Evolutionary conservation across 2,888 invertebrate species (phyloP), one percentile per base, ranked within the genome.

Genomic region (Deilephila elpenor): DNA sequence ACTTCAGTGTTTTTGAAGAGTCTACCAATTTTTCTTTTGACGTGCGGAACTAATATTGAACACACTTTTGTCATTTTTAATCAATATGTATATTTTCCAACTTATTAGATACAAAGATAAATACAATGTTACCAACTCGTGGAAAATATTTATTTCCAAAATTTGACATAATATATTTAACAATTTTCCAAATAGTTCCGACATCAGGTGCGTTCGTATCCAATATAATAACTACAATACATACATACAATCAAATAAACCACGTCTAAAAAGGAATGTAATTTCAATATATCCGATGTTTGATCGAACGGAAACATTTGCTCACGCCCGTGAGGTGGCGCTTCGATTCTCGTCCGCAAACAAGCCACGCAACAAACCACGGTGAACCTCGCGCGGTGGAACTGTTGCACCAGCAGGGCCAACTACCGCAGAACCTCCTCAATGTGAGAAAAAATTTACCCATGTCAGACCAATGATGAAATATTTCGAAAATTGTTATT

Each of bases 241-340:
- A 73, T 59, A 73, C 34, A 44, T 62, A 60, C 29, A 53, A 61
- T 61, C 75, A 77, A 72, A 74, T 71, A 82, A 81, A 79, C 80
- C 73, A 71, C 72, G 51, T 70, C 77, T 75, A 82, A 74, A 75
- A 79, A 79, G 77, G 79, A 78, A 79, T 80, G 82, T 82, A 79
- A 80, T 79, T 76, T 77, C 76, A 77, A 44, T 74, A 78, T 82
- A 79, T 77, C 79, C 82, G 77, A 80, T 78, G 77, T 79, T 51
- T 67, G 67, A 5, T 51, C 51, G 67, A 51, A 67, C 44, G 67
- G 67, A 51, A 62, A 51, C 44, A 44, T 20, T 11, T 17, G 25
- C 51, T 44, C 37, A 3, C 53, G 53, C n/a, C 44, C 67, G 44
- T 3, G 67, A 25, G 44, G 34, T 51, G 25, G 5, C 44, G 51